Evolutionary conservation across 2,113 vertebrate species (phyloP), one percentile per base, ranked within the genome.

Genomic region (Callopanchax toddi): DNA sequence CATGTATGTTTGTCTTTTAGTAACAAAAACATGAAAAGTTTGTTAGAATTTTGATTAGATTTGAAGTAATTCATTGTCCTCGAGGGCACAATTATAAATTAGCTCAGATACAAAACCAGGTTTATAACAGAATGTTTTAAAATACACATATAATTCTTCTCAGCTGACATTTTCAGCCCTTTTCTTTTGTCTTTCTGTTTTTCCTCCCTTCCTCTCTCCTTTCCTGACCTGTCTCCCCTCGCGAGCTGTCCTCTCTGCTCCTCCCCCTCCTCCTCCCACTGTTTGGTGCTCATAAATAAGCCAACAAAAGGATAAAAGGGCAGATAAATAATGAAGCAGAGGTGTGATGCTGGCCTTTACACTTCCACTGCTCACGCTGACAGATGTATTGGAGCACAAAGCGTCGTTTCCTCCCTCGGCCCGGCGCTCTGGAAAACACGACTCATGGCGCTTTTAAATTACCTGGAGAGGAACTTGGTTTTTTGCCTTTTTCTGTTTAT

Each of bases 281-380:
- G 80, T 79, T 79, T 70, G 65, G 55, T 45, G 71, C 72, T 49
- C 81, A 87, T 78, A 79, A 86, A 87, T 84, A 84, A 84, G 25
- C 23, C 74, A 69, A 76, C 81, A 79, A 79, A 84, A 36, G 72
- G 71, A 82, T 78, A 67, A 84, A 82, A 82, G 67, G 62, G 49
- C 63, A 58, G 53, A 79, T 85, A 54, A 84, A 83, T 82, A 79
- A 84, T 79, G 70, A 48, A 82, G 75, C 44, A 20, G 71, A 50
- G 63, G 56, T 20, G 64, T 39, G 71, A 57, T 22, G 36, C 46
- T 55, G 64, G 75, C 77, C 79, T 84, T 79, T 75, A 48, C 65
- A 17, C 59, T 23, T 26, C 34, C 50, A 0, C 36, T 0, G 20
- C 74, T 63, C 42, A 34, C 2, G 15, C 68, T 67, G 68, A 23